phyloP scores from a whole-genome alignment of 2,113 vertebrate species.

The Microcebus griseorufus region DNA sequence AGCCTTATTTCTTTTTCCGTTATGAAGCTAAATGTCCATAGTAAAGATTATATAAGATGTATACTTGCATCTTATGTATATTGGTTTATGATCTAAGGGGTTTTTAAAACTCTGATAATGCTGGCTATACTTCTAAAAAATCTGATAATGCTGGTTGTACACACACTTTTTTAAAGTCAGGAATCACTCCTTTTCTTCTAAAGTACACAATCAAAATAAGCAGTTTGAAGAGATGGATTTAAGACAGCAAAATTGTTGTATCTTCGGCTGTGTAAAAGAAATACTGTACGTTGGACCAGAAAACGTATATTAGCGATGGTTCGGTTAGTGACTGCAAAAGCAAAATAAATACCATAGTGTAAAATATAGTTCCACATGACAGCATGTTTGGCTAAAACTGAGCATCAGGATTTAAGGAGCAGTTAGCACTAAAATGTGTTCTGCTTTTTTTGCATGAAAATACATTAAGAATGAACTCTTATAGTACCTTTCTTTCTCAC shows the following conservation, averaged over 20 bases:
- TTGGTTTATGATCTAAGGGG: conserved; percentile 10
- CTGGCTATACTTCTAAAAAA: conserved; percentile 34
- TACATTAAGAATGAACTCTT: conserved; percentile 39
- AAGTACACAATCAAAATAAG: conserved; percentile 74
- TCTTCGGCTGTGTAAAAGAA: conserved; percentile 72
- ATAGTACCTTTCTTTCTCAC: conserved; percentile 20
- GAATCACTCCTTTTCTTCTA: conserved; percentile 63
- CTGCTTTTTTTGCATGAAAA: conserved; percentile 48
- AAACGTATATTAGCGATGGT: conserved; percentile 73
- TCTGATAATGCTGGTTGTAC: conserved; percentile 30
- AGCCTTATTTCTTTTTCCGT: conserved; percentile 12
- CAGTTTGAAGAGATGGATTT: conserved; percentile 72
- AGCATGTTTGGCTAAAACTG: neutral
- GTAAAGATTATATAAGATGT: conserved; percentile 4
- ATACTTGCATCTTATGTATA: conserved; percentile 7
- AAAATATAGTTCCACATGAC: conserved; percentile 59
- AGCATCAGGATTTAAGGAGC: conserved; percentile 32
- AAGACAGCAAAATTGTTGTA: conserved; percentile 76
- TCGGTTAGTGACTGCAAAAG: conserved; percentile 68
- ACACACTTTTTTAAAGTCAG: conserved; percentile 37
- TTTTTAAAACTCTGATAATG: conserved; percentile 42
- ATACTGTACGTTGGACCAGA: conserved; percentile 67
- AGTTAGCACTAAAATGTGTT: neutral
- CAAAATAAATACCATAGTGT: conserved; percentile 55
- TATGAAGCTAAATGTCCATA: neutral